phyloP scores from a whole-genome alignment of 2,113 vertebrate genomes.

The Salvator merianae region DNA sequence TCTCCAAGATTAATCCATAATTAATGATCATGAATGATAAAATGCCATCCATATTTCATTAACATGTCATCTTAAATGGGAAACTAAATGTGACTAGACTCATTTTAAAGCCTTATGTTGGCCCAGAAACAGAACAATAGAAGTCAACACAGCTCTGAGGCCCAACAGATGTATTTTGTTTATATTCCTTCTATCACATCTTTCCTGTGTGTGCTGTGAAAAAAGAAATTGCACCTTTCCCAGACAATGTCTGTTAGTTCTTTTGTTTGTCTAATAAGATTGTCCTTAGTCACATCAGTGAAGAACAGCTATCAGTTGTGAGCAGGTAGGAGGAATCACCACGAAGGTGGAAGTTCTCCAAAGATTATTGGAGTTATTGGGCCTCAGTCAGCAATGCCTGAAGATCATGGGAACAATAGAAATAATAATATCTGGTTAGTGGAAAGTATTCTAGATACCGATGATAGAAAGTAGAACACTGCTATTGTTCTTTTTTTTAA shows the following conservation, averaged over 20 bases:
- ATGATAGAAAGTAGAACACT: too few species aligned
- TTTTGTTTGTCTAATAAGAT: not conserved
- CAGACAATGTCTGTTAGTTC: rapidly evolving
- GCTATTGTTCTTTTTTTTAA: too few species aligned
- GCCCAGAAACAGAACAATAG: not conserved
- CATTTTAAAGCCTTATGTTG: not conserved
- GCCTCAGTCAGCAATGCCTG: too few species aligned
- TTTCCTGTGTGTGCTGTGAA: not conserved
- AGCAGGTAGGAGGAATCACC: too few species aligned
- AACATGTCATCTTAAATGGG: not conserved
- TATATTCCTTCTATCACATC: not conserved
- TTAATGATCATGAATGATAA: constrained; percentile 12
- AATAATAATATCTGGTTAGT: too few species aligned
- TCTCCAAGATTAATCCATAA: constrained; percentile 6
- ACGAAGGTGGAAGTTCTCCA: too few species aligned
- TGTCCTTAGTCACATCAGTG: too few species aligned
- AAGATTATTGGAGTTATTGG: too few species aligned
- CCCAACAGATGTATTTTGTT: too few species aligned
- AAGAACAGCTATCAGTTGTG: too few species aligned
- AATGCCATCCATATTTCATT: constrained; percentile 8
- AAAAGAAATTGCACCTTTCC: not conserved
- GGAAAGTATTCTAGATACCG: too few species aligned
- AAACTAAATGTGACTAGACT: not conserved
- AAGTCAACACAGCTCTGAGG: not conserved
- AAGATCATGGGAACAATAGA: too few species aligned